Evolutionary conservation across 2,888 invertebrate species (phyloP).

Genomic region (Amphipyra tragopoginis): DNA sequence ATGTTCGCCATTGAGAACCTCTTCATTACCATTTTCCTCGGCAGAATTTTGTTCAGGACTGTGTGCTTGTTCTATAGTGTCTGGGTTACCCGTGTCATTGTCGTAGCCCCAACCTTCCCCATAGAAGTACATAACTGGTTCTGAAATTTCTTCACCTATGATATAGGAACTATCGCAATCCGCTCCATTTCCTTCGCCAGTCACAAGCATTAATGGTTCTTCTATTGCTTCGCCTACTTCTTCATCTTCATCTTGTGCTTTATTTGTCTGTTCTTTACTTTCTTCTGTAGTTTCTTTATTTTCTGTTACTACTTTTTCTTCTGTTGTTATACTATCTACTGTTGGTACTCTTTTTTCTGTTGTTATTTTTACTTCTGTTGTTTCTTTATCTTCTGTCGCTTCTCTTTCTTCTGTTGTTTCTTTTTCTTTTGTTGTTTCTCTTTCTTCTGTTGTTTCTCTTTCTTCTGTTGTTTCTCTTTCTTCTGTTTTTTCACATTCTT

Average conservation of each 20-base stretch:
- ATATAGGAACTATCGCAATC: conserved; percentile 90
- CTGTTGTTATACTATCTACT: conserved; percentile 1
- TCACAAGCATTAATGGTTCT: conserved; percentile 93
- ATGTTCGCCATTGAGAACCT: conserved; percentile 82
- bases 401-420: conserved; percentile 9
- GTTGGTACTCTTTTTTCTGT: conserved; percentile 6
- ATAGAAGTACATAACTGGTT: conserved; percentile 92
- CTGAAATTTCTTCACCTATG: conserved; percentile 93
- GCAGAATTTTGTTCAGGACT: conserved; percentile 70
- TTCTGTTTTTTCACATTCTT: conserved; percentile 12
- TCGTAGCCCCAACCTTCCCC: conserved; percentile 93
- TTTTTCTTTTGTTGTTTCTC: conserved; percentile 27
- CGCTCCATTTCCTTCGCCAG: conserved; percentile 92
- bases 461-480: conserved; percentile 11
- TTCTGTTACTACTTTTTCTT: conserved; percentile 1
- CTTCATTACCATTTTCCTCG: conserved; percentile 77
- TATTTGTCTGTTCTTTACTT: conserved; percentile 59
- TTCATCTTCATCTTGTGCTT: conserved; percentile 46
- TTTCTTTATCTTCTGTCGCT: conserved; percentile 13
- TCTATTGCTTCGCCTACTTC: conserved; percentile 92
- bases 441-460: neutral
- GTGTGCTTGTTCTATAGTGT: conserved; percentile 72
- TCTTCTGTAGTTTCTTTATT: conserved; percentile 3
- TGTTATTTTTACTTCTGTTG: neutral
- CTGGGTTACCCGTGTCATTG: conserved; percentile 93